These are phyloP conservation scores for Trichoplusia ni DNA, from an alignment of 1,140 invertebrate species.

Conservation along the genomic window DNA sequence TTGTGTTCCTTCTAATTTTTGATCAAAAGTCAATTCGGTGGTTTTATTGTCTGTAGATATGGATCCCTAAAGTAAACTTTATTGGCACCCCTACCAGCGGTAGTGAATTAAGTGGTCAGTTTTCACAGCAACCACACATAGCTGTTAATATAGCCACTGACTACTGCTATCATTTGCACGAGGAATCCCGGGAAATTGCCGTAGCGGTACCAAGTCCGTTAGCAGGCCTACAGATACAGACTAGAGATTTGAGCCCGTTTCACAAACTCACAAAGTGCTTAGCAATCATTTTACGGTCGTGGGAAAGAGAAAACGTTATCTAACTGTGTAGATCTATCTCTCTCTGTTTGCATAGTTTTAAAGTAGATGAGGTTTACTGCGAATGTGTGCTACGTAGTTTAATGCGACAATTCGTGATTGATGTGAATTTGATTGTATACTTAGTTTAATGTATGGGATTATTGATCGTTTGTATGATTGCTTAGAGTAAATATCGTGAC, in stretches of 20 bases:
- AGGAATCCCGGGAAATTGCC: conserved; percentile 19
- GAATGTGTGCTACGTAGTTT: neutral
- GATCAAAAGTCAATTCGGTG: neutral
- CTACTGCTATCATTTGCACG: conserved; percentile 5
- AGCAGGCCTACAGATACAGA: neutral
- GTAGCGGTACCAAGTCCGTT: conserved; percentile 6
- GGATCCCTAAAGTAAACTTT: too few relatives aligned
- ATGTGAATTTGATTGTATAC: conserved; percentile 9
- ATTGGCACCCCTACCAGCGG: neutral
- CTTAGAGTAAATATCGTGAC: neutral
- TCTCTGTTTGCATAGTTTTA: too few relatives aligned
- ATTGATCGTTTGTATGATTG: neutral
- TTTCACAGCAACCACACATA: conserved; percentile 1
- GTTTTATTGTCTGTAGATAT: neutral
- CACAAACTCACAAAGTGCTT: too few relatives aligned
- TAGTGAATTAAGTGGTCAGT: neutral
- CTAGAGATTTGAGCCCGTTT: neutral
- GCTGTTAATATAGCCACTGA: neutral
- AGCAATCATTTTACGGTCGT: too few relatives aligned
- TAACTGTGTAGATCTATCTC: too few relatives aligned
- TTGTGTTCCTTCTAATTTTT: neutral
- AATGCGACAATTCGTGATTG: neutral
- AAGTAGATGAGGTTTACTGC: conserved; percentile 14
- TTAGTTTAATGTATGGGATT: too few relatives aligned
- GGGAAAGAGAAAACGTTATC: too few relatives aligned